Conservation (phyloP, 1,140 invertebrate species). For the Alviniconcha marisindica region DNA sequence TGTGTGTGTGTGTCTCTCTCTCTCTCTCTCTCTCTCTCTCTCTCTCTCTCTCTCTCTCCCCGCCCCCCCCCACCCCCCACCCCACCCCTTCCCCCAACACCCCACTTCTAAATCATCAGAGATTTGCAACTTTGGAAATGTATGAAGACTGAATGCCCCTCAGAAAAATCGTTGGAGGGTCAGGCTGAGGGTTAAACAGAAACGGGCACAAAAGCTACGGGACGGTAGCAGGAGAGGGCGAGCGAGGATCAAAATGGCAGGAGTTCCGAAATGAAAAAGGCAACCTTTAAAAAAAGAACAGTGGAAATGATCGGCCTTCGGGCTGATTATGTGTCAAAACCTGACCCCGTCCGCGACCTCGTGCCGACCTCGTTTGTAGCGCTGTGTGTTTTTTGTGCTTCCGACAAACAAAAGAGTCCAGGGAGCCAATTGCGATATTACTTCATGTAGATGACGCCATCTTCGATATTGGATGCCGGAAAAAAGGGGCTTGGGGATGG, state of each 20-base stretch:
- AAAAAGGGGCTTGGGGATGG: background rate
- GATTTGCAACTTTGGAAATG: background rate
- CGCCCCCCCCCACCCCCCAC: background rate
- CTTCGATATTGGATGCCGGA: background rate
- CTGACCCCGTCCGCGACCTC: background rate
- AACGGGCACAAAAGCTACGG: background rate
- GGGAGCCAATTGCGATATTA: constrained; percentile 9
- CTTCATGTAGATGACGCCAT: constrained; percentile 16
- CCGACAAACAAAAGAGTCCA: background rate
- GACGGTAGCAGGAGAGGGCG: background rate
- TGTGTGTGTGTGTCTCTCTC: constrained; percentile 21
- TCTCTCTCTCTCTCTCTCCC: constrained; percentile 19
- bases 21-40: constrained; percentile 26
- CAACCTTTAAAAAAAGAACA: constrained; percentile 12
- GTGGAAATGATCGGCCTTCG: background rate
- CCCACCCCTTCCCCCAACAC: background rate
- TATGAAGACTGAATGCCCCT: background rate
- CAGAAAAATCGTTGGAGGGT: background rate
- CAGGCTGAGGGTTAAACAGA: background rate
- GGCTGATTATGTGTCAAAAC: constrained; percentile 17
- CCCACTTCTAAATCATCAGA: background rate
- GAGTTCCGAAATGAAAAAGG: background rate
- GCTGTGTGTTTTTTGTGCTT: background rate
- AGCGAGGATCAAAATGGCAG: background rate
- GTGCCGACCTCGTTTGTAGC: background rate